Conservation (phyloP, 2,113 vertebrate genomes). For the Sander vitreus region DNA sequence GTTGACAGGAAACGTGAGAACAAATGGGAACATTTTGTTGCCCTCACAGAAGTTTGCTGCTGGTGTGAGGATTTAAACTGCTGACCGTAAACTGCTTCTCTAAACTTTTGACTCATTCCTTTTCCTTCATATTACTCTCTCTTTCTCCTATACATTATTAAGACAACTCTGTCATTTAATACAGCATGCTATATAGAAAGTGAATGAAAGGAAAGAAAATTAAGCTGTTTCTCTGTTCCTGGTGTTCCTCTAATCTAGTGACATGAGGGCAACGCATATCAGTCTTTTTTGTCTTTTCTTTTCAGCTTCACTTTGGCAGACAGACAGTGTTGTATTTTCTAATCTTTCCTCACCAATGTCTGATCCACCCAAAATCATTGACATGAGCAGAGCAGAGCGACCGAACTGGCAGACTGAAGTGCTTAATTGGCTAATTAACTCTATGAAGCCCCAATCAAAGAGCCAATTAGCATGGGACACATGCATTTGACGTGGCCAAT, state of each 20-base stretch:
- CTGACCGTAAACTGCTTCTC: not conserved
- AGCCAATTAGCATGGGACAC: constrained; percentile 67
- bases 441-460: constrained; percentile 65
- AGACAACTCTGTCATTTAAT: not conserved
- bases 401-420: constrained; percentile 41
- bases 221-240: not conserved
- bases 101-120: not conserved
- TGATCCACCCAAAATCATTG: constrained; percentile 20
- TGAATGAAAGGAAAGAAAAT: not conserved
- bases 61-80: constrained; percentile 6
- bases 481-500: constrained; percentile 67
- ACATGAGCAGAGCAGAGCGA: constrained; percentile 26
- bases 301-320: not conserved
- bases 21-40: constrained; percentile 37
- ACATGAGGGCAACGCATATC: not conserved
- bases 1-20: constrained; percentile 25
- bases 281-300: not conserved
- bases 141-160: not conserved
- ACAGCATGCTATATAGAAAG: not conserved
- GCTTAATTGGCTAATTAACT: constrained; percentile 71
- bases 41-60: not conserved
- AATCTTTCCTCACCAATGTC: constrained; percentile 10
- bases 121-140: not conserved
- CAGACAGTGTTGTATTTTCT: not conserved
- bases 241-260: not conserved